Base-by-base conservation (phyloP, 2,797 vertebrate genomes). In the Gobio occitaniae region DNA sequence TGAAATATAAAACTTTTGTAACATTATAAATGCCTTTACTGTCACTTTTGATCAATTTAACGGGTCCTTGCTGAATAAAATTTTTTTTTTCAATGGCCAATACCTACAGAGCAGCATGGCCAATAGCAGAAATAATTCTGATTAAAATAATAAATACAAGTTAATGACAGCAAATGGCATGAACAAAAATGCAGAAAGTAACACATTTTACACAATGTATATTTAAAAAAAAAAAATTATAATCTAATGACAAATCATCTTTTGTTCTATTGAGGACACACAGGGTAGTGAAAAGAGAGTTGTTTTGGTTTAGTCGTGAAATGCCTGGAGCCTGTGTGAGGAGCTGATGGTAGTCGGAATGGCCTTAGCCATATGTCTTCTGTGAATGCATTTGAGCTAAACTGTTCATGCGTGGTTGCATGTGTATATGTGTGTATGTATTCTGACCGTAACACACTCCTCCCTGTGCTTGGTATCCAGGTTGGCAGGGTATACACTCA, bases 401-500 rank as follows among this genome's bases (percentile, higher is more conserved):
- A 59, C 29, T 72, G 15, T 66, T 59, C 38, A 38, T 72, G 82
- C 38, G 25, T 80, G 16, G 65, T 44, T 81, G 11, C 29, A 7
- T 76, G 29, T 69, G 72, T 72, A 68, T 86, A 56, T 63, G 71
- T 78, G 52, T 84, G 82, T 82, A 76, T 65, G 29, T 36, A 25
- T 41, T 82, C 95, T 94, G 88, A 97, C 97, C 97, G 12, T 95
- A 95, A 87, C 97, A 98, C 89, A 89, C 92, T 44, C 96, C 96
- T 16, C 93, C 90, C 7, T 92, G 95, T 41, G 94, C 96, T 80
- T 95, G 94, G 80, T 96, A 94, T 86, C 97, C 97, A 0, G 94
- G 94, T 75, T 95, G 92, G 84, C 97, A 98, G 13, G 96, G 93
- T 59, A 95, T 93, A 89, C 97, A 98, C 90, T 97, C 96, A 54